phyloP scores from a whole-genome alignment of 1,140 invertebrate genomes.

The Pogonomyrmex barbatus region DNA sequence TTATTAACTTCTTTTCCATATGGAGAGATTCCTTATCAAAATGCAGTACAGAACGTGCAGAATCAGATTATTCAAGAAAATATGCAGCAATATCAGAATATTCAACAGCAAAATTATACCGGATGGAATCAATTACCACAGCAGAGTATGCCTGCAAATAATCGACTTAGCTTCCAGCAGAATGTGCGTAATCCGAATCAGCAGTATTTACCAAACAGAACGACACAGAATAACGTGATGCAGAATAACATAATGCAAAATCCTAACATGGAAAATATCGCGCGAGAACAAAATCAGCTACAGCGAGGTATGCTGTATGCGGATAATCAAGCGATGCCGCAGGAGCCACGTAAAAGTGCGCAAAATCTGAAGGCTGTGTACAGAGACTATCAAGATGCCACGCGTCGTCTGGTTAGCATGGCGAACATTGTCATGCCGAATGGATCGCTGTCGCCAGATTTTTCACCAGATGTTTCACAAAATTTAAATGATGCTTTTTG shows the following conservation, averaged over 20 bases:
- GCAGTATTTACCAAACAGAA: conserved; percentile 33
- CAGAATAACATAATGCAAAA: conserved; percentile 59
- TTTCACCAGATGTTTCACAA: conserved; percentile 79
- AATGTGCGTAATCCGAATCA: conserved; percentile 76
- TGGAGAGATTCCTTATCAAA: conserved; percentile 81
- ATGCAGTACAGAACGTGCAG: conserved; percentile 84
- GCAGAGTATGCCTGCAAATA: conserved; percentile 74
- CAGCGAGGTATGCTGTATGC: conserved; percentile 73
- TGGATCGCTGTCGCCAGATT: conserved; percentile 75
- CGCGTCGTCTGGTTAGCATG: conserved; percentile 64
- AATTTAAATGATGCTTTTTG: conserved; percentile 85
- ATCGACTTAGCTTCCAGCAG: conserved; percentile 75
- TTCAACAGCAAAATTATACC: conserved; percentile 78
- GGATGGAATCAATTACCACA: conserved; percentile 79
- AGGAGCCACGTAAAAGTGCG: conserved; percentile 80
- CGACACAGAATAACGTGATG: conserved; percentile 36
- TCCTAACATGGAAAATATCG: conserved; percentile 76
- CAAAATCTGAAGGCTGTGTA: conserved; percentile 73
- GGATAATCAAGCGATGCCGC: conserved; percentile 81
- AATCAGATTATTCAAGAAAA: conserved; percentile 86
- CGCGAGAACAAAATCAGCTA: conserved; percentile 78
- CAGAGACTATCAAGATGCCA: conserved; percentile 69
- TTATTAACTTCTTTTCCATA: conserved; percentile 50
- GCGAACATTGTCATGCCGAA: conserved; percentile 47
- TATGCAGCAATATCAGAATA: conserved; percentile 83